Evolutionary conservation across 1,140 invertebrate genomes (phyloP).

Genomic region (Ceratina calcarata): DNA sequence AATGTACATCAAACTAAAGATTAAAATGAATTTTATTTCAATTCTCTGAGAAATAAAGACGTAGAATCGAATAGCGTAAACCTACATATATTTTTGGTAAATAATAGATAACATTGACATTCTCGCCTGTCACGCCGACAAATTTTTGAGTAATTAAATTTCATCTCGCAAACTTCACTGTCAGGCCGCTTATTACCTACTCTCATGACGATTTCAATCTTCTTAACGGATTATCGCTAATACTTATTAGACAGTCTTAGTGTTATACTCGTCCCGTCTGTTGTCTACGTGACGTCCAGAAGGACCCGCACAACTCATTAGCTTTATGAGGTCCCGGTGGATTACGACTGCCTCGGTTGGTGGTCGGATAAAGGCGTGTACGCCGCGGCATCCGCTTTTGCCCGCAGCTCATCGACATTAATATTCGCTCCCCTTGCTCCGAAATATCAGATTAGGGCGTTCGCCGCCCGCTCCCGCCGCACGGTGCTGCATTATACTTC

Average conservation of each 20-base stretch:
- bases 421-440: constrained; percentile 57
- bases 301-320: constrained; percentile 60
- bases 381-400: constrained; percentile 48
- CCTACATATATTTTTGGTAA: no score
- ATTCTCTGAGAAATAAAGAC: no score
- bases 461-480: constrained; percentile 16
- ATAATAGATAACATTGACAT: no score
- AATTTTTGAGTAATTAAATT: neutral
- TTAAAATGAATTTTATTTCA: no score
- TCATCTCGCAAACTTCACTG: no score
- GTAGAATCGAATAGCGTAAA: no score
- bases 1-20: no score
- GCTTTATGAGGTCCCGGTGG: constrained; percentile 59
- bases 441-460: constrained; percentile 61
- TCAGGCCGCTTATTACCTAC: neutral
- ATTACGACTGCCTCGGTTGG: constrained; percentile 56
- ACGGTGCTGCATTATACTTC: constrained; percentile 51
- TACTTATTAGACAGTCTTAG: constrained; percentile 11
- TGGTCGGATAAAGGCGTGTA: constrained; percentile 52
- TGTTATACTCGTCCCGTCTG: constrained; percentile 47
- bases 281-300: constrained; percentile 31
- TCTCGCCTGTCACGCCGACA: no score
- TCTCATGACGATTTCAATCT: neutral
- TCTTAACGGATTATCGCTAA: neutral
- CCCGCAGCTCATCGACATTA: constrained; percentile 58